Percentiles rank a stretch among this genome's conserved stretches.
Evolutionary conservation across 2,113 vertebrate genomes (phyloP).

Genomic region (Leptodactylus fuscus): DNA sequence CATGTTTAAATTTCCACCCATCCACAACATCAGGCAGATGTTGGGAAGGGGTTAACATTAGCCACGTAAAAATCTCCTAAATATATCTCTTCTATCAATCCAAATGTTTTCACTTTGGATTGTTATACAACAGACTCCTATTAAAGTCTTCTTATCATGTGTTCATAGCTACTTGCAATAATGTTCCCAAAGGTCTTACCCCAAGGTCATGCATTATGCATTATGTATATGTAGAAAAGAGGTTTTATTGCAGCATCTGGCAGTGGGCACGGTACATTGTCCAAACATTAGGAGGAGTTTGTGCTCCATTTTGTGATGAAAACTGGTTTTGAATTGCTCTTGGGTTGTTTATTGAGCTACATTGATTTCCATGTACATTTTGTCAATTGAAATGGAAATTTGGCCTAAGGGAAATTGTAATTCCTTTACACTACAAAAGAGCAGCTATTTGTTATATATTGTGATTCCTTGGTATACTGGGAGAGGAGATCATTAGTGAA

Average conservation of each 20-base stretch:
- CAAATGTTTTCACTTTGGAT: no score
- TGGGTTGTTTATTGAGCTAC: slow-evolving; percentile 66
- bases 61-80: neutral
- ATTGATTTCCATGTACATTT: slow-evolving; percentile 66
- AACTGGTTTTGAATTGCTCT: slow-evolving; percentile 2
- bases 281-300: neutral
- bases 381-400: slow-evolving; percentile 69
- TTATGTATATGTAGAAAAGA: neutral
- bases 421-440: slow-evolving; percentile 66
- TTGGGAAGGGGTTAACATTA: no score
- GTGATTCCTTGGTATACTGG: slow-evolving; percentile 62
- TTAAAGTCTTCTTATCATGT: no score
- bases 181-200: neutral
- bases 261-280: neutral
- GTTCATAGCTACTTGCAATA: no score
- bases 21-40: no score
- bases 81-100: neutral
- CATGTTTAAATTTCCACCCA: no score
- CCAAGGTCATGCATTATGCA: neutral
- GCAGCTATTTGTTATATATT: slow-evolving; percentile 66
- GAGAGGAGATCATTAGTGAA: slow-evolving; percentile 66
- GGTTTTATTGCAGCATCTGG: neutral
- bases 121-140: neutral
- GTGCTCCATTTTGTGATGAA: neutral
- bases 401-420: slow-evolving; percentile 68